A percentile compares a stretch with the other conserved stretches of the same genome.
Conservation (phyloP, 2,888 invertebrate species). For the Diabrotica balteata region DNA sequence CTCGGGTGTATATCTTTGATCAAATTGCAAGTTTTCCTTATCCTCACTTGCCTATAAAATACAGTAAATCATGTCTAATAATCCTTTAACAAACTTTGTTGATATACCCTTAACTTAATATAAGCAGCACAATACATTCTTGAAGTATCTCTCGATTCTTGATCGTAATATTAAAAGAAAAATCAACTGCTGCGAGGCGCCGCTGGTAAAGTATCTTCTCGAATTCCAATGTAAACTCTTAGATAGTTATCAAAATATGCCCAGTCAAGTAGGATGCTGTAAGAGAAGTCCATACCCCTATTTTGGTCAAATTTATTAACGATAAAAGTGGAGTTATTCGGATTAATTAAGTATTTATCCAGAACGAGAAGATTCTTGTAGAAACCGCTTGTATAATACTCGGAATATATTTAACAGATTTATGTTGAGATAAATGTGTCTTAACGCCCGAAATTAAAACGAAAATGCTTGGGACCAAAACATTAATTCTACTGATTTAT, state of each 20-base stretch:
- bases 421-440: constrained; percentile 4
- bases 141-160: too few species aligned
- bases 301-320: constrained; percentile 20
- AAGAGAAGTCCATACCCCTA: constrained; percentile 4
- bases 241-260: constrained; percentile 25
- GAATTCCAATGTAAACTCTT: constrained; percentile 23
- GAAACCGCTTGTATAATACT: not conserved
- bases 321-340: constrained; percentile 23
- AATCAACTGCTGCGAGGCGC: not conserved
- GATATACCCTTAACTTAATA: too few species aligned
- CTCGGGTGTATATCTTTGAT: too few species aligned
- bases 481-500: too few species aligned
- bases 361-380: constrained; percentile 1
- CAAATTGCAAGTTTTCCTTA: too few species aligned
- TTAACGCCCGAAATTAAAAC: not conserved
- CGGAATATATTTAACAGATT: not conserved
- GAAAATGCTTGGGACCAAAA: not conserved
- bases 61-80: too few species aligned
- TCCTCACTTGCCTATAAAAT: too few species aligned
- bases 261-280: constrained; percentile 1
- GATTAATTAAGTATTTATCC: constrained; percentile 25
- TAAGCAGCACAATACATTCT: too few species aligned
- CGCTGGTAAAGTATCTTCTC: constrained; percentile 1
- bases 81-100: too few species aligned
- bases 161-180: too few species aligned